A percentile compares a stretch with the other conserved stretches of the same genome.
Evolutionary conservation across 2,797 vertebrate species (phyloP).

Genomic region (Melanotaenia nigrans): DNA sequence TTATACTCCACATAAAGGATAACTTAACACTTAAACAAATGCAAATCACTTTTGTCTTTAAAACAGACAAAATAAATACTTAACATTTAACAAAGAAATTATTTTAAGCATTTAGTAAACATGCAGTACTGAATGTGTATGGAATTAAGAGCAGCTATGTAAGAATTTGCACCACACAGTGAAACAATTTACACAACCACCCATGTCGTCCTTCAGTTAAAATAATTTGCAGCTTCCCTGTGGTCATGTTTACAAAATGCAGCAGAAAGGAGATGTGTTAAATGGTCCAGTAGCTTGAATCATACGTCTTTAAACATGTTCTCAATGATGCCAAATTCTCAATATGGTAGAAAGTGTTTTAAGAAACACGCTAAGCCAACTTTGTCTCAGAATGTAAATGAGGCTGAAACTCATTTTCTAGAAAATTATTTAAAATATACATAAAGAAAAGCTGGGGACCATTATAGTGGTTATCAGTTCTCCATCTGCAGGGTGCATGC

Average conservation of each 20-base stretch:
- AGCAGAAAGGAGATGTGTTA: not conserved
- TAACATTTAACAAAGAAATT: not conserved
- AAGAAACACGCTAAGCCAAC: constrained; percentile 2
- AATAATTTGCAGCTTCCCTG: constrained; percentile 1
- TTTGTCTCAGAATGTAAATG: not conserved
- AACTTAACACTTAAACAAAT: too few species aligned
- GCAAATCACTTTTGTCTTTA: too few species aligned
- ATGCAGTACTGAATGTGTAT: not conserved
- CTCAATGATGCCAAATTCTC: not conserved
- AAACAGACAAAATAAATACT: too few species aligned
- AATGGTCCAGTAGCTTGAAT: not conserved
- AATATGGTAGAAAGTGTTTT: not conserved
- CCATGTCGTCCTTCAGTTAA: not conserved
- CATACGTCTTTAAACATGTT: constrained; percentile 1
- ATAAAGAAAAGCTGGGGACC: not conserved
- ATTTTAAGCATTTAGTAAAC: not conserved
- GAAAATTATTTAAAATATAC: not conserved
- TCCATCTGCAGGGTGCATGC: not conserved
- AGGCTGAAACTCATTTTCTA: not conserved
- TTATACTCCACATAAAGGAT: not conserved
- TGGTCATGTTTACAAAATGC: not conserved
- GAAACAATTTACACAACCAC: not conserved
- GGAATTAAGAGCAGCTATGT: not conserved
- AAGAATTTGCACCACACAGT: not conserved
- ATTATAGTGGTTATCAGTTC: not conserved